These are phyloP conservation scores for Tipula confusa DNA, from an alignment of 2,888 invertebrate species.

Conservation along the genomic window DNA sequence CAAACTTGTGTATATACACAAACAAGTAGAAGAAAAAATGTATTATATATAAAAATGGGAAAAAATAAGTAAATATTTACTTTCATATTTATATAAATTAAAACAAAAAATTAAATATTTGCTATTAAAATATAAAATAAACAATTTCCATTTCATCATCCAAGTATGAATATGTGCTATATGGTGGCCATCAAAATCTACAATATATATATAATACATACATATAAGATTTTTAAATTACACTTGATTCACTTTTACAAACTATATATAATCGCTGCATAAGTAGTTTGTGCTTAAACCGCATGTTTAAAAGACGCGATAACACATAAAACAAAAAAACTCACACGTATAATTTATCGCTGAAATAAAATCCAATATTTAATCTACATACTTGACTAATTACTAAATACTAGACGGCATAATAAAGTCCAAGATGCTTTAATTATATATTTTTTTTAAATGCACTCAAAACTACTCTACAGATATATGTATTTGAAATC, in stretches of 20 bases:
- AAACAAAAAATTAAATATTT: neutral
- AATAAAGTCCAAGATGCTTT: neutral
- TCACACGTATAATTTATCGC: neutral
- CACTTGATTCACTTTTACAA: neutral
- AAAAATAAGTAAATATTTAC: slow-evolving; percentile 16
- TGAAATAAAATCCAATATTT: neutral
- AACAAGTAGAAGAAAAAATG: neutral
- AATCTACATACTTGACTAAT: too few species aligned
- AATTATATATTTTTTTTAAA: too few species aligned
- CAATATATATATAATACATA: too few species aligned
- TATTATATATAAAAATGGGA: slow-evolving; percentile 8
- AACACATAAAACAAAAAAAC: too few species aligned
- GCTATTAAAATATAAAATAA: slow-evolving; percentile 25
- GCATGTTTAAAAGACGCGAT: neutral
- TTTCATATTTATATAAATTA: slow-evolving; percentile 16
- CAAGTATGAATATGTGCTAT: neutral
- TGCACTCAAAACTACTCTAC: neutral
- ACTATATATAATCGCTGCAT: too few species aligned
- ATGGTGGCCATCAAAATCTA: neutral
- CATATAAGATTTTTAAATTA: neutral
- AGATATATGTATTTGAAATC: neutral
- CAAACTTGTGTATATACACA: neutral
- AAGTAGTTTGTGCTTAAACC: neutral
- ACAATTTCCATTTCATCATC: neutral
- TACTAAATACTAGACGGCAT: too few species aligned